These are phyloP conservation scores for Lerista edwardsae DNA, from an alignment of 2,797 vertebrate species.

Conservation along the genomic window DNA sequence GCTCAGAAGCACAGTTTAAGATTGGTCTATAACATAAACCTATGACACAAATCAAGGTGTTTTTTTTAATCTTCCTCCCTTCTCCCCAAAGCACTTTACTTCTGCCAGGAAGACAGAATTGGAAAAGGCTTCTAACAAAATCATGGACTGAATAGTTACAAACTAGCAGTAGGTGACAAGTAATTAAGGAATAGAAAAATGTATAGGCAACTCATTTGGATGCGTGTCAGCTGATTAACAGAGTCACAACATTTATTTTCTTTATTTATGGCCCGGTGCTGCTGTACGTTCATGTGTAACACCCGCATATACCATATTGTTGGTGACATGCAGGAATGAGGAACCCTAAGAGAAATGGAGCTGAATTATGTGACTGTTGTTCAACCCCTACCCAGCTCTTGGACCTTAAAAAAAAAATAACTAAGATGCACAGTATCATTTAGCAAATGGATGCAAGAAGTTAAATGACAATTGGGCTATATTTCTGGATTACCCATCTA, in stretches of 20 bases:
- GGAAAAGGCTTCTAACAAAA: conserved; percentile 33
- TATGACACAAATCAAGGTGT: not conserved
- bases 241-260: conserved; percentile 58
- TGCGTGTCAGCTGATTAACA: conserved; percentile 64
- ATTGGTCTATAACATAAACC: not conserved
- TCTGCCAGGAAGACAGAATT: conserved; percentile 38
- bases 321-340: conserved; percentile 56
- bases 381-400: not conserved
- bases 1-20: too few relatives aligned
- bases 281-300: conserved; percentile 53
- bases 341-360: conserved; percentile 61
- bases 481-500: fast-evolving
- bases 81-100: conserved; percentile 25
- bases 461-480: not conserved
- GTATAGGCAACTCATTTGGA: conserved; percentile 61
- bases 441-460: not conserved
- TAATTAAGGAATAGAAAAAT: conserved; percentile 67
- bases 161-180: conserved; percentile 66
- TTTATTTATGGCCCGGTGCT: conserved; percentile 67
- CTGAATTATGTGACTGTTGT: conserved; percentile 54
- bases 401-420: not conserved
- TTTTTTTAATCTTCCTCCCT: not conserved
- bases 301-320: conserved; percentile 49
- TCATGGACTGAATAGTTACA: conserved; percentile 54
- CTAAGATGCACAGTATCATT: not conserved